A percentile compares a stretch with the other conserved stretches of the same genome.
Evolutionary conservation across 1,140 invertebrate genomes (phyloP).

Genomic region (Amyelois transitella): DNA sequence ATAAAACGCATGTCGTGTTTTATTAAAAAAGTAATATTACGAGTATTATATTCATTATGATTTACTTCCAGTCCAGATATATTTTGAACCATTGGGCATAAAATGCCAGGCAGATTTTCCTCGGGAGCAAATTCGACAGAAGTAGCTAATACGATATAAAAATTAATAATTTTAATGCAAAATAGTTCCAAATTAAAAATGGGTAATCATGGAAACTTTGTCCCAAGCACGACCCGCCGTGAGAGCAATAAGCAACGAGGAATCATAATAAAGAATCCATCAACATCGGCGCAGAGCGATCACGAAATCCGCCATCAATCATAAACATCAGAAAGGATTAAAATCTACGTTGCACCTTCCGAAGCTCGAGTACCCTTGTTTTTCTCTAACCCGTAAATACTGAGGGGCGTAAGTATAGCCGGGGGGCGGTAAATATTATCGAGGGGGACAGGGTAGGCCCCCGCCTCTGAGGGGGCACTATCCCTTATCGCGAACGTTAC

Average conservation of each 20-base stretch:
- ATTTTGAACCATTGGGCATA: too few relatives aligned
- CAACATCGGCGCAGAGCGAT: slow-evolving; percentile 65
- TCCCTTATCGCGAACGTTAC: slow-evolving; percentile 73
- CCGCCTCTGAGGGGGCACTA: slow-evolving; percentile 59
- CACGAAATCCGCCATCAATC: slow-evolving; percentile 71
- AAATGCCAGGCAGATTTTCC: too few relatives aligned
- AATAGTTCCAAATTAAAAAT: not conserved
- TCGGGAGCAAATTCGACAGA: too few relatives aligned
- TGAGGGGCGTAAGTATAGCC: slow-evolving; percentile 71
- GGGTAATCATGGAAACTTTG: slow-evolving; percentile 41
- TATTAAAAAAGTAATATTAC: too few relatives aligned
- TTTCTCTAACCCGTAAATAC: slow-evolving; percentile 74
- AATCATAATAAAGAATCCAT: slow-evolving; percentile 63
- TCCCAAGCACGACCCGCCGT: slow-evolving; percentile 33
- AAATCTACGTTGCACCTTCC: slow-evolving; percentile 74
- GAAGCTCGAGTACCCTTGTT: slow-evolving; percentile 72
- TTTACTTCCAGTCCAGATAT: too few relatives aligned
- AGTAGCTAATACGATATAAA: not conserved
- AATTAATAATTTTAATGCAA: not conserved
- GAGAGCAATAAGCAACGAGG: slow-evolving; percentile 30
- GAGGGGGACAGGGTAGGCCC: slow-evolving; percentile 53
- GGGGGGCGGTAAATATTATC: slow-evolving; percentile 73
- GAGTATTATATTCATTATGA: too few relatives aligned
- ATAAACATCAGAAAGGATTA: slow-evolving; percentile 75
- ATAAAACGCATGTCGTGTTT: too few relatives aligned